Base-by-base conservation (phyloP, 92 coral and sea anemone species). In the Diadumene lineata region DNA sequence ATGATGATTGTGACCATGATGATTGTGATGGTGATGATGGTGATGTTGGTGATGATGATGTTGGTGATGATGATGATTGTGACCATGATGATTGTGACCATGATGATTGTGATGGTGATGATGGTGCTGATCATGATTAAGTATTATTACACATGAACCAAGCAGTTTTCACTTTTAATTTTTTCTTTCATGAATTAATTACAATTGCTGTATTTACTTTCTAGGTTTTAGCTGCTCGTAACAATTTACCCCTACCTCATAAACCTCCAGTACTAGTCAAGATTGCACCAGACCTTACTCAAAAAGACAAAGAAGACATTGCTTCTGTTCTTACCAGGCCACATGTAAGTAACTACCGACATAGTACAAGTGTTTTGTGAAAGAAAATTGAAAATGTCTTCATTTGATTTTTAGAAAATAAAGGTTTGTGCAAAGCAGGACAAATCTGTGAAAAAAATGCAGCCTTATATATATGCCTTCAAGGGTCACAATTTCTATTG, bases 271-370 rank as follows among this genome's bases (percentile, higher is more conserved):
- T 96, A 56, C 21, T 96, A 58, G 97, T 96, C 11, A 96, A 96
- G 75, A 96, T 96, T 68, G 97, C 96, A 69, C 96, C 99, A 11
- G 99, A 96, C 73, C 86, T 92, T 11, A 89, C 93, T 17, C 74
- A 70, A 57, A 74, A 92, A 62, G 97, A 93, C 64, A 96, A 86
- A 78, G 80, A 86, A 61, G 99, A 96, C 68, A 92, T 96, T 64
- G 99, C 97, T 18, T 77, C 84, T 67, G 99, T 96, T 1, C 76
- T 96, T 11, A 92, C 88, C 2, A 82, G 89, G 44, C 24, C 84
- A 44, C 60, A 81, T 69, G 99, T 96, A 73, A 61, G 93, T 73
- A 16, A 11, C 10, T 10, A 6, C n/a, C n/a, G n/a, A n/a, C n/a
- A n/a, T n/a, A n/a, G n/a, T n/a, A n/a, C n/a, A n/a, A n/a, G n/a